Conservation (phyloP, 2,888 invertebrate species). For the Calameuta idolon region DNA sequence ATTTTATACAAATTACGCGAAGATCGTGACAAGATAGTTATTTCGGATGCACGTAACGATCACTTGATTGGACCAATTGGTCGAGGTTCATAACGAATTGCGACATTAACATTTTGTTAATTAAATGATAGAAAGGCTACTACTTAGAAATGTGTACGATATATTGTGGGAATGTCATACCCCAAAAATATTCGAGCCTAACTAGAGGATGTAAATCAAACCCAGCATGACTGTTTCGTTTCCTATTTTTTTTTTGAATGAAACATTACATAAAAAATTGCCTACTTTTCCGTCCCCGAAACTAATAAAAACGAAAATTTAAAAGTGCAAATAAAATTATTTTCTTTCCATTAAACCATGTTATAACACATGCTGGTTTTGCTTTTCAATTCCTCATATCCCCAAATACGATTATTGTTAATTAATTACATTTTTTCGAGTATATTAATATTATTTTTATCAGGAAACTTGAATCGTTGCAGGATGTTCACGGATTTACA, state of each 20-base stretch:
- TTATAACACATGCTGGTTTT: conserved; percentile 18
- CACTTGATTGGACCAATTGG: neutral
- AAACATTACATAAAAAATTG: neutral
- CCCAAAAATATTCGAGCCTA: conserved; percentile 15
- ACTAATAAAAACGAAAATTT: neutral
- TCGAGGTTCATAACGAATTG: neutral
- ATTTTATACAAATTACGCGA: neutral
- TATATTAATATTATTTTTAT: conserved; percentile 21
- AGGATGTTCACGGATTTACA: conserved; percentile 32
- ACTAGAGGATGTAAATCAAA: neutral
- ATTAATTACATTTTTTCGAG: conserved; percentile 23
- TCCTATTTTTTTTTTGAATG: neutral
- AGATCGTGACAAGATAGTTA: neutral
- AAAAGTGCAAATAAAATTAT: neutral
- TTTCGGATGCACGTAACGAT: neutral
- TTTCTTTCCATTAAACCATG: neutral
- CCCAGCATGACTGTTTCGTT: neutral
- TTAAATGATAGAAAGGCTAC: conserved; percentile 27
- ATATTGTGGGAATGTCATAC: neutral
- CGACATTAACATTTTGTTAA: conserved; percentile 1
- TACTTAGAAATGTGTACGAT: conserved; percentile 35
- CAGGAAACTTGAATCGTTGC: conserved; percentile 24
- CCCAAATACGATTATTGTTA: conserved; percentile 24
- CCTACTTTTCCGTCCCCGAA: neutral
- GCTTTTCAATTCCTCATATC: conserved; percentile 17